Evolutionary conservation across 2,888 invertebrate genomes (phyloP).

Genomic region (Hymenopus coronatus): DNA sequence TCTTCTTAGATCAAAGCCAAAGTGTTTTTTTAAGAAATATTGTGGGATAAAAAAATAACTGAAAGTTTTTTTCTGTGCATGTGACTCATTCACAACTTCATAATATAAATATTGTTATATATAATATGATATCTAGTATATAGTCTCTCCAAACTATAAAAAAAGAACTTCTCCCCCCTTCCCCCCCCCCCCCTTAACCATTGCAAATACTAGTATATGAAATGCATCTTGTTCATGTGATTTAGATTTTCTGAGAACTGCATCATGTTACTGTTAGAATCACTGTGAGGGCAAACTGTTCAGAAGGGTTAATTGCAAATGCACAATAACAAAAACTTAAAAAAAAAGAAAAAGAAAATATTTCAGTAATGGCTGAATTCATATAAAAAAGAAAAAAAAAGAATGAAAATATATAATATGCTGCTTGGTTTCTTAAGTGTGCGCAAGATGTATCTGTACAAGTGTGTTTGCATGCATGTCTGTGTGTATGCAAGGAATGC

Average conservation of each 20-base stretch:
- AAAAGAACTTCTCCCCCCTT: conserved; percentile 36
- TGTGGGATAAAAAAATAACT: conserved; percentile 6
- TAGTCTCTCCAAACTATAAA: conserved; percentile 28
- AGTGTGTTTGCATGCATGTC: conserved; percentile 38
- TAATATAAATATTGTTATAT: conserved; percentile 59
- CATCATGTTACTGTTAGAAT: conserved; percentile 33
- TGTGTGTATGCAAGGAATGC: conserved; percentile 38
- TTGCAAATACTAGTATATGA: conserved; percentile 40
- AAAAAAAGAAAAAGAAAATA: conserved; percentile 3
- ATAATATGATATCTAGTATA: conserved; percentile 38
- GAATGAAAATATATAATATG: conserved; percentile 43
- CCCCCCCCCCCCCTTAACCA: conserved; percentile 39
- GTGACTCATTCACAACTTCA: conserved; percentile 47
- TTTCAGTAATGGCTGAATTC: conserved; percentile 35
- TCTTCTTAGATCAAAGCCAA: conserved; percentile 47
- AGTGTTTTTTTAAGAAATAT: conserved; percentile 43
- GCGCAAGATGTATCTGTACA: conserved; percentile 37
- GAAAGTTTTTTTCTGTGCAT: conserved; percentile 45
- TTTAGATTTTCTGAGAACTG: conserved; percentile 43
- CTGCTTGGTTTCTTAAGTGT: conserved; percentile 51
- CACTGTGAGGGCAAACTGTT: conserved; percentile 13
- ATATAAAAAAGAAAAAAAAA: conserved; percentile 38
- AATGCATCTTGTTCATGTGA: conserved; percentile 45
- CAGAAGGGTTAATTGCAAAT: conserved; percentile 11
- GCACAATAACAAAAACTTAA: conserved; percentile 24